These are phyloP conservation scores for Cyanocitta stelleri DNA, from an alignment of 2,113 vertebrate species.

Conservation along the genomic window DNA sequence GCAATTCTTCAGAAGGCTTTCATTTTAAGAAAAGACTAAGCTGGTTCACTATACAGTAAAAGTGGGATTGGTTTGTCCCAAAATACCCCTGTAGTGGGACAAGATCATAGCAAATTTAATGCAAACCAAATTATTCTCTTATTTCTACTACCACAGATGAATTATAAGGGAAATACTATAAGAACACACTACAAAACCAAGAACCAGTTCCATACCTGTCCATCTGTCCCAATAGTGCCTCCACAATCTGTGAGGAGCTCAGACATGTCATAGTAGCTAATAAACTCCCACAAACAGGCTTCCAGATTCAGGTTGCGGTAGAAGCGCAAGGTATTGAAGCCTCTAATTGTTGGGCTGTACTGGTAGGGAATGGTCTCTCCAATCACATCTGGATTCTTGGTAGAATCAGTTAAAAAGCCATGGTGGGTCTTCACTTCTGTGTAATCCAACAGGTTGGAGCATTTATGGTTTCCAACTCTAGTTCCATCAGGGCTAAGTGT, in stretches of 20 bases:
- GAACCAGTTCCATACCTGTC: constrained; percentile 74
- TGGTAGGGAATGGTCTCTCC: constrained; percentile 85
- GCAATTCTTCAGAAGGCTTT: not conserved
- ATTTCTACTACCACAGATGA: not conserved
- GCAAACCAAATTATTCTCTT: not conserved
- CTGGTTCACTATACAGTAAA: not conserved
- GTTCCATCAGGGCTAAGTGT: constrained; percentile 90
- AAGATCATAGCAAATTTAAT: not conserved
- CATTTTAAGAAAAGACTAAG: not conserved
- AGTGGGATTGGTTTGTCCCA: not conserved
- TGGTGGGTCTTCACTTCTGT: constrained; percentile 87
- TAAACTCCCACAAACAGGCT: constrained; percentile 93
- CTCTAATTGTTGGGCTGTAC: constrained; percentile 78
- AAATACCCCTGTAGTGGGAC: not conserved
- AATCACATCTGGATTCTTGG: constrained; percentile 72
- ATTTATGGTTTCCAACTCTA: constrained; percentile 88
- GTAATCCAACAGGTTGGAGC: constrained; percentile 89
- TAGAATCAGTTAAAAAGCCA: constrained; percentile 83
- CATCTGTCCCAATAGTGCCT: constrained; percentile 86
- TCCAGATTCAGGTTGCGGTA: constrained; percentile 91
- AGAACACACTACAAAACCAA: not conserved
- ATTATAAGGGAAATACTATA: not conserved
- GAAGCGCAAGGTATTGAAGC: constrained; percentile 83
- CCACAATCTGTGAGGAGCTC: constrained; percentile 92
- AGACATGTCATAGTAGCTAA: constrained; percentile 91